Evolutionary conservation across 2,888 invertebrate species (phyloP).

Genomic region (Prosapia bicincta): DNA sequence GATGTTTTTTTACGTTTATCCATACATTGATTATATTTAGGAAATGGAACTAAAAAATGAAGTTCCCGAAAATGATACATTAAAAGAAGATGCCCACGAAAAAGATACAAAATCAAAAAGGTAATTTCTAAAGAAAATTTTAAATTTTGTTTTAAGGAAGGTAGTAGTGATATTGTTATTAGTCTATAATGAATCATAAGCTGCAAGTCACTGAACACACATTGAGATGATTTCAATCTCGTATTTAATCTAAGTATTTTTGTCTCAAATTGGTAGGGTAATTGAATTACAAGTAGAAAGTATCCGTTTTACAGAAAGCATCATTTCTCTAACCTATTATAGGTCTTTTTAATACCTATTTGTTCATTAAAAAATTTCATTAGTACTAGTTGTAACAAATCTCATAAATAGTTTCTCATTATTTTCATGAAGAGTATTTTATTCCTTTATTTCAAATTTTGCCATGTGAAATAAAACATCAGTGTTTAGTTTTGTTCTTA

Average conservation of each 20-base stretch:
- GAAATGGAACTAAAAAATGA: conserved; percentile 33
- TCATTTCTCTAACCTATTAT: no score
- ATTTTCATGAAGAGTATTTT: no score
- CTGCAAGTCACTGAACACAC: conserved; percentile 9
- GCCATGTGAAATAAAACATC: no score
- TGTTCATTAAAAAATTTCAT: no score
- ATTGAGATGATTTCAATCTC: no score
- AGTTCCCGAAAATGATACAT: conserved; percentile 48
- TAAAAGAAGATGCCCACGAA: conserved; percentile 50
- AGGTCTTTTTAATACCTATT: background rate
- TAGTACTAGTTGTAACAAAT: no score
- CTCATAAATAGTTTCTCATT: no score
- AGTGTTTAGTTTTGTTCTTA: no score
- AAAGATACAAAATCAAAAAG: conserved; percentile 51
- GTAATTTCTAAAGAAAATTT: conserved; percentile 40
- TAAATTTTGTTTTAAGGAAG: background rate
- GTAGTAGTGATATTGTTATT: background rate
- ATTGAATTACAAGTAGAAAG: background rate
- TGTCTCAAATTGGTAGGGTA: background rate
- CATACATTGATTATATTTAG: background rate
- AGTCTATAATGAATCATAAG: conserved; percentile 9
- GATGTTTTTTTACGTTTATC: background rate
- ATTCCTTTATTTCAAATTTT: no score
- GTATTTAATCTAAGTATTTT: no score
- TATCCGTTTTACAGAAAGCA: no score